Base-by-base conservation (phyloP, 1,140 invertebrate genomes). In the Drosophila lacteicornis region DNA sequence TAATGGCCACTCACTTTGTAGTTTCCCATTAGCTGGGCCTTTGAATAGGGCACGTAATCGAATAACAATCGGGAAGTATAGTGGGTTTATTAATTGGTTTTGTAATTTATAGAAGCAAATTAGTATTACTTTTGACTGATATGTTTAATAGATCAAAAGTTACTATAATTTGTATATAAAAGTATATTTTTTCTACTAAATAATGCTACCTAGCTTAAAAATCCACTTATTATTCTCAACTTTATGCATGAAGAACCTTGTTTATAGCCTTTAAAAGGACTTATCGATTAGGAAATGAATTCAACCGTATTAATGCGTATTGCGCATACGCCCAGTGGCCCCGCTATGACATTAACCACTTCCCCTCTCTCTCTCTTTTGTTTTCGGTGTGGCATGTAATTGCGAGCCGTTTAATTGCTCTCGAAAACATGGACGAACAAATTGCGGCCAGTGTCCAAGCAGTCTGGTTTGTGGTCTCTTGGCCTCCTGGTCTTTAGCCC, bases 321-420 rank as follows among this genome's bases (percentile, higher is more conserved):
- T 79, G 70, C 75, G 61, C 71, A 79, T 83, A 83, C 80, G 71
- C 62, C 59, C 46, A 22, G 61, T 57, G 43, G 66, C 47, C 42
- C 50, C n/a, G 11, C 19, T 27, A 33, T 47, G 61, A 55, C 61
- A 57, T 49, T 66, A 46, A 38, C 30, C 13, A 63, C 19, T 25
- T 43, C 36, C 55, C 9, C 55, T 22, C 27, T 17, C 27, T 22
- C 17, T 17, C n/a, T 8, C 43, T 2, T 30, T 19, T 25, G 13
- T 36, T 59, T 42, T 56, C 3, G 36, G 60, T 67, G 38, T 67
- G 71, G 55, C 79, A 62, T 82, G 65, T 76, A 79, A 87, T 86
- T 82, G 71, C 58, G 17, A 62, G 47, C 62, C 76, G 60, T 80
- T 87, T 74, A 82, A 87, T 87, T 82, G 79, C 58, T 19, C 46